These are phyloP conservation scores for Tenthredo livida DNA, from an alignment of 2,888 invertebrate species.

Conservation along the genomic window DNA sequence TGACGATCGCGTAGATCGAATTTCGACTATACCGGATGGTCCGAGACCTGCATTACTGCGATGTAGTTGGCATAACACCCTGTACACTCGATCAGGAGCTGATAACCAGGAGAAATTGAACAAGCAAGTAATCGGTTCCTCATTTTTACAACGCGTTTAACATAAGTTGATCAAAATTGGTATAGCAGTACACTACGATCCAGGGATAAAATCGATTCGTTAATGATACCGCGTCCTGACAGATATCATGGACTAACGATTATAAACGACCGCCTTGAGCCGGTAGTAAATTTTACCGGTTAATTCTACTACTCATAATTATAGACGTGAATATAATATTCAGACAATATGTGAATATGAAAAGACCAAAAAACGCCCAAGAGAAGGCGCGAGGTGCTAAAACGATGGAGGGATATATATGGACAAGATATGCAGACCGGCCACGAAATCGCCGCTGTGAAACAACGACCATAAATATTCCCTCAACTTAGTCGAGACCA, in stretches of 20 bases:
- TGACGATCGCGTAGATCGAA: no score
- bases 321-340: neutral
- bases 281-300: neutral
- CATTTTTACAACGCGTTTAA: neutral
- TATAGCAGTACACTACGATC: neutral
- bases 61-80: no score
- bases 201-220: neutral
- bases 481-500: slow-evolving; percentile 20
- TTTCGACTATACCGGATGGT: no score
- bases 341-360: neutral
- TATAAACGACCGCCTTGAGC: neutral
- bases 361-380: neutral
- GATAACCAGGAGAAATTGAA: neutral
- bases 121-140: neutral
- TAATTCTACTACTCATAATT: neutral
- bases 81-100: slow-evolving; percentile 14
- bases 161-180: neutral
- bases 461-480: slow-evolving; percentile 44
- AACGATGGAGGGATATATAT: neutral
- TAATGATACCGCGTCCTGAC: neutral
- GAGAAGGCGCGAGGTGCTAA: neutral
- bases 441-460: neutral
- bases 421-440: neutral
- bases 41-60: no score
- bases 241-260: neutral